These are phyloP conservation scores for Spodoptera exigua DNA, from an alignment of 2,888 invertebrate genomes.

Conservation along the genomic window DNA sequence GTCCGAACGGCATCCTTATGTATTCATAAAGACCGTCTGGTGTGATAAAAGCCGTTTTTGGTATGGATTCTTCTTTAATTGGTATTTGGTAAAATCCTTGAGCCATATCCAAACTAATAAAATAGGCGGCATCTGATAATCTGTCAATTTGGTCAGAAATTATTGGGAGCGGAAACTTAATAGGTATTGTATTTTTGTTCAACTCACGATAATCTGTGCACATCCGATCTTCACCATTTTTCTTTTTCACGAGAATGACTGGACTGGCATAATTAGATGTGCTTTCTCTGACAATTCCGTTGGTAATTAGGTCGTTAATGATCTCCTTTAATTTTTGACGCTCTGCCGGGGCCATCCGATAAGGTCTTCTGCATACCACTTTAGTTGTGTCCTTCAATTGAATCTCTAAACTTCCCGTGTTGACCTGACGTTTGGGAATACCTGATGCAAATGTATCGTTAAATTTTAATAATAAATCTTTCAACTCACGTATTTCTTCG, in stretches of 20 bases:
- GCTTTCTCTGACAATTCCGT: too few relatives aligned
- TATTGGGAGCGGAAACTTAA: constrained; percentile 8
- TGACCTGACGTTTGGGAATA: too few relatives aligned
- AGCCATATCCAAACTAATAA: constrained; percentile 12
- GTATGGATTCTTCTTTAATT: not conserved
- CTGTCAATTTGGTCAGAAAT: constrained; percentile 15
- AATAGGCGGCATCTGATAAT: constrained; percentile 9
- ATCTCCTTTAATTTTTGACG: too few relatives aligned
- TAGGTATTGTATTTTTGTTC: not conserved
- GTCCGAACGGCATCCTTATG: too few relatives aligned
- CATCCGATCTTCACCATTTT: constrained; percentile 2
- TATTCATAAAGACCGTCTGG: constrained; percentile 8
- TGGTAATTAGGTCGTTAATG: too few relatives aligned
- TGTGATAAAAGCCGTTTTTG: constrained; percentile 16
- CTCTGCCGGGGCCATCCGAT: too few relatives aligned
- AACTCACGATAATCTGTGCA: not conserved
- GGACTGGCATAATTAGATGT: not conserved
- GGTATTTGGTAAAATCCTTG: constrained; percentile 14
- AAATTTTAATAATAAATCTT: too few relatives aligned
- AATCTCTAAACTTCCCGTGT: too few relatives aligned
- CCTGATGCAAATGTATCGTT: too few relatives aligned
- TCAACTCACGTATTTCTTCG: too few relatives aligned
- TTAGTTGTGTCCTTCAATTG: too few relatives aligned
- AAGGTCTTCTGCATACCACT: not conserved
- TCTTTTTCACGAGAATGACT: not conserved